A percentile compares a stretch with the other conserved stretches of the same genome.
phyloP scores from a whole-genome alignment of 1,140 invertebrate species.

The Penaeus indicus region DNA sequence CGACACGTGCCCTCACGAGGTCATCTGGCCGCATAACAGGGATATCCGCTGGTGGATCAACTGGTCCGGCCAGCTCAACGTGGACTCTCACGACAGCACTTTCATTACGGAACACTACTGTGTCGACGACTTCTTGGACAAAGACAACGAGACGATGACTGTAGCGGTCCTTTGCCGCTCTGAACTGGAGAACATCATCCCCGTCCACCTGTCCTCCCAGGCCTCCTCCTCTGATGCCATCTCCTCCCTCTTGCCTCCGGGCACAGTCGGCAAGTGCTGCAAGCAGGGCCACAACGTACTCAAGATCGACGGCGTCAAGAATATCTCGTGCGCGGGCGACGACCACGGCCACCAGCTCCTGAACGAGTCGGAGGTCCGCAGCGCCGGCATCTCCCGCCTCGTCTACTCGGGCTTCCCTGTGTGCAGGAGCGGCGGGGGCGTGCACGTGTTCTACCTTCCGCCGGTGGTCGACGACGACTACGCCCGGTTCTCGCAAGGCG shows the following conservation, averaged over 20 bases:
- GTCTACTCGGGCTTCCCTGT: slow-evolving; percentile 54
- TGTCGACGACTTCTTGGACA: slow-evolving; percentile 55
- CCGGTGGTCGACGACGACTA: slow-evolving; percentile 41
- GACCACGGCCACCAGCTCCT: slow-evolving; percentile 36
- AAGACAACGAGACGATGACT: slow-evolving; percentile 23
- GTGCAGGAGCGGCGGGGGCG: slow-evolving; percentile 15
- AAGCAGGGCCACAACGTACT: slow-evolving; percentile 48
- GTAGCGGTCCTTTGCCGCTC: slow-evolving; percentile 47
- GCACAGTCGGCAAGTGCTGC: slow-evolving; percentile 60
- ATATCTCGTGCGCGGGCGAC: slow-evolving; percentile 23
- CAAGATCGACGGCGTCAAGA: background rate
- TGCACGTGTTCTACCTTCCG: slow-evolving; percentile 42
- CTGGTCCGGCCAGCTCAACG: slow-evolving; percentile 46
- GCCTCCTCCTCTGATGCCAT: background rate
- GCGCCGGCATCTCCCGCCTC: slow-evolving; percentile 53
- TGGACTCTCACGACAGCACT: slow-evolving; percentile 38
- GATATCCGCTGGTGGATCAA: slow-evolving; percentile 63
- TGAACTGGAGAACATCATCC: slow-evolving; percentile 54
- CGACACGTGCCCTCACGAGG: slow-evolving; percentile 42
- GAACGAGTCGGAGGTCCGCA: slow-evolving; percentile 34
- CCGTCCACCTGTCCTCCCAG: slow-evolving; percentile 21
- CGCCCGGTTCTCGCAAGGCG: background rate
- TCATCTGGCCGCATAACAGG: slow-evolving; percentile 44
- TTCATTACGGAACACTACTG: slow-evolving; percentile 55
- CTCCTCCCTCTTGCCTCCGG: slow-evolving; percentile 31